Percentiles rank a stretch among this genome's conserved stretches.
These are phyloP conservation scores for Gymnogyps californianus DNA, from an alignment of 2,113 vertebrate species.

Conservation along the genomic window DNA sequence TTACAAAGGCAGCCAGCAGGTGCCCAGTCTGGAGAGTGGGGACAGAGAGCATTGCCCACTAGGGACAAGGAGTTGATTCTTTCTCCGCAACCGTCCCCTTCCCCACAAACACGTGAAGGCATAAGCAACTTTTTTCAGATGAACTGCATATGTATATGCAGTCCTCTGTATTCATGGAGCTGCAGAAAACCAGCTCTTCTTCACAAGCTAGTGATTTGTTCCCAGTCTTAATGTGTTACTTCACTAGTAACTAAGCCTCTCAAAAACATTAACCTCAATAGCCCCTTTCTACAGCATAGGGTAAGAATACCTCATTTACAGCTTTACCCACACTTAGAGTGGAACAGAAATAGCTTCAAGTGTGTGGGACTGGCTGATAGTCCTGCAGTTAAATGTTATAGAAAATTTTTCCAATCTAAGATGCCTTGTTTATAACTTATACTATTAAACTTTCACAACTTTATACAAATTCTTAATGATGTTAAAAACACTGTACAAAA, in stretches of 20 bases:
- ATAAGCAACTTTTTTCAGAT: background rate
- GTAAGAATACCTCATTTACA: background rate
- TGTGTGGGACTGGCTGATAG: background rate
- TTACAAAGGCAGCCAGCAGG: background rate
- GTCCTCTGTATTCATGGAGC: rapidly evolving
- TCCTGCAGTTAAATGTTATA: background rate
- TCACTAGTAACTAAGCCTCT: background rate
- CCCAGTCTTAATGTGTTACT: background rate
- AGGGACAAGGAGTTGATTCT: background rate
- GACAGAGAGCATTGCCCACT: background rate
- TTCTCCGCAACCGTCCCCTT: background rate
- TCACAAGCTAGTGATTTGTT: background rate
- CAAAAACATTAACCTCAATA: background rate
- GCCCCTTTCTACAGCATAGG: background rate
- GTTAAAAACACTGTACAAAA: conserved; percentile 33
- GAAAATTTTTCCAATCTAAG: background rate
- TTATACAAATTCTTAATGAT: conserved; percentile 5
- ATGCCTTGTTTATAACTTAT: background rate
- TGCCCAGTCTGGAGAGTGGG: background rate
- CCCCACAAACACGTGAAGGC: background rate
- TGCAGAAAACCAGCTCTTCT: background rate
- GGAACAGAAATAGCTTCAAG: background rate
- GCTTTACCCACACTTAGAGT: background rate
- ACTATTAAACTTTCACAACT: background rate
- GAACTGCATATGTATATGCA: rapidly evolving